A percentile compares a stretch with the other conserved stretches of the same genome.
phyloP scores from a whole-genome alignment of 92 coral and sea anemone genomes.

The Isaurus tuberculatus region DNA sequence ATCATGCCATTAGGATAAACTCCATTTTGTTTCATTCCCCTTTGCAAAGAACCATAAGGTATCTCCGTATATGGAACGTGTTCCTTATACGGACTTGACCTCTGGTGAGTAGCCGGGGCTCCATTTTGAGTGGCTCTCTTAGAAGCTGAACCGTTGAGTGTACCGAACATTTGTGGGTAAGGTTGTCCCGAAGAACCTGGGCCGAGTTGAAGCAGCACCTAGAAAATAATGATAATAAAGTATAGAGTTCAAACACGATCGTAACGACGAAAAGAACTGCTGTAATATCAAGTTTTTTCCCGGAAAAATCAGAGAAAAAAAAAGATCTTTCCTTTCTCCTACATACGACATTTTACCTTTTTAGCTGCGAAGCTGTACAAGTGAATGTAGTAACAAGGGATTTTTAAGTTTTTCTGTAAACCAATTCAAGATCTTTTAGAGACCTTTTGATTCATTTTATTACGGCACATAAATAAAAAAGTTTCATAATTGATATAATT shows the following conservation, averaged over 20 bases:
- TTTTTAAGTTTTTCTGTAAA: too few species aligned
- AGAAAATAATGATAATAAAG: background rate
- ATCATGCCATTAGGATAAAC: conserved; percentile 35
- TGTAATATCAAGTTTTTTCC: too few species aligned
- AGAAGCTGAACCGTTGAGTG: background rate
- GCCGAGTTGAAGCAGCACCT: conserved; percentile 41
- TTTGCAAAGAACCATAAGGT: conserved; percentile 20
- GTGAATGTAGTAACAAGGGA: too few species aligned
- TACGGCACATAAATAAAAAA: too few species aligned
- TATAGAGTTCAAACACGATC: background rate
- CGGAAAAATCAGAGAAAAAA: too few species aligned
- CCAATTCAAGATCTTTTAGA: too few species aligned
- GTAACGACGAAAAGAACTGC: too few species aligned
- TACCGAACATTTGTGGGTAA: conserved; percentile 1
- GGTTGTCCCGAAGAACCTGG: conserved; percentile 28
- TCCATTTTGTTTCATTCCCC: conserved; percentile 35
- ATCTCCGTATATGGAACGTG: conserved; percentile 24
- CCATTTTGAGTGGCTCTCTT: conserved; percentile 11
- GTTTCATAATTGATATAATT: too few species aligned
- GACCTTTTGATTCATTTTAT: too few species aligned
- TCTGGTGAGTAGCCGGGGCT: conserved; percentile 3
- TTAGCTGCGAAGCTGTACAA: too few species aligned
- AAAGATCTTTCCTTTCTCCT: too few species aligned
- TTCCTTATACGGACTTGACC: conserved; percentile 37
- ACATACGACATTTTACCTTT: too few species aligned